Conservation (phyloP, 1,140 invertebrate species). For the Drosophila dunni region DNA sequence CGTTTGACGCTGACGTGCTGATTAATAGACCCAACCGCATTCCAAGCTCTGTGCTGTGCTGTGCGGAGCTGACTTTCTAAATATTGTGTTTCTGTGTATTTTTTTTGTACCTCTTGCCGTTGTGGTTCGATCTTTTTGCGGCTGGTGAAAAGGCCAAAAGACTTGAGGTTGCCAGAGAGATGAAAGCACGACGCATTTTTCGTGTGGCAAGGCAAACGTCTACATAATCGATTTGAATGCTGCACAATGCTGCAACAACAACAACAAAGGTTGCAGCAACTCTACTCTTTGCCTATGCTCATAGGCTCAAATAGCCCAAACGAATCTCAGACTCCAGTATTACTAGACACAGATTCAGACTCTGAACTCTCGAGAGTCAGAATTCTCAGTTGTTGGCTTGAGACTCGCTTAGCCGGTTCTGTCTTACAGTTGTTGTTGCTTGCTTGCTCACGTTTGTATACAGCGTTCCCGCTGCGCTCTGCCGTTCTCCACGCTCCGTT, state of each 20-base stretch:
- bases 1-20: slow-evolving; percentile 57
- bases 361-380: slow-evolving; percentile 17
- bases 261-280: slow-evolving; percentile 23
- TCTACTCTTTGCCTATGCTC: slow-evolving; percentile 1
- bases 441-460: slow-evolving; percentile 59
- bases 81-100: slow-evolving; percentile 59
- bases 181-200: slow-evolving; percentile 47
- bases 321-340: slow-evolving; percentile 11
- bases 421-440: slow-evolving; percentile 49
- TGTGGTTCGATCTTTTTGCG: slow-evolving; percentile 32
- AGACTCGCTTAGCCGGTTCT: slow-evolving; percentile 81
- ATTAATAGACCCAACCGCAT: slow-evolving; percentile 81
- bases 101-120: slow-evolving; percentile 35
- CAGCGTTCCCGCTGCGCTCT: slow-evolving; percentile 11
- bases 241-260: slow-evolving; percentile 13
- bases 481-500: slow-evolving; percentile 6
- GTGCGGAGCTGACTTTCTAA: slow-evolving; percentile 73
- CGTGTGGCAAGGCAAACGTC: slow-evolving; percentile 46
- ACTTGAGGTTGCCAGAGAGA: slow-evolving; percentile 14
- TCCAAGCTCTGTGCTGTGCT: slow-evolving; percentile 61
- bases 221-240: slow-evolving; percentile 76
- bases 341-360: slow-evolving; percentile 47
- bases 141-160: slow-evolving; percentile 45
- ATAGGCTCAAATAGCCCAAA: slow-evolving; percentile 2
- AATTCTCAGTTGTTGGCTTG: slow-evolving; percentile 35